Percentiles rank a stretch among this genome's conserved stretches.
Conservation (phyloP, 2,797 vertebrate genomes). For the Myripristis murdjan region DNA sequence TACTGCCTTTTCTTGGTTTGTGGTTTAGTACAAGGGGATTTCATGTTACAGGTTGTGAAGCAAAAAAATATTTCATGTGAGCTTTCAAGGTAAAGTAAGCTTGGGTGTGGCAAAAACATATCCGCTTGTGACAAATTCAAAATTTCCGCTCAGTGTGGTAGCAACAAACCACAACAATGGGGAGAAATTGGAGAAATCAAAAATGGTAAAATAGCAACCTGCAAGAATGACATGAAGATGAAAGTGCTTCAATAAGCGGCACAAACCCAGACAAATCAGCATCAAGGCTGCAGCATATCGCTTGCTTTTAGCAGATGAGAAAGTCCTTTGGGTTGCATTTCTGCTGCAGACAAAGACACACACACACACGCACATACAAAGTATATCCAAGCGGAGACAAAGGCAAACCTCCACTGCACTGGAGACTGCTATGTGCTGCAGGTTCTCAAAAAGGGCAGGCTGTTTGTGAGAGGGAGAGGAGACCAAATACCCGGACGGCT, state of each 20-base stretch:
- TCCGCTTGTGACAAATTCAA: slow-evolving; percentile 58
- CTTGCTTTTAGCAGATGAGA: slow-evolving; percentile 48
- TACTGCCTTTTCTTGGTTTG: slow-evolving; percentile 63
- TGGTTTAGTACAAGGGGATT: slow-evolving; percentile 64
- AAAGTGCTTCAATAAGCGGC: slow-evolving; percentile 39
- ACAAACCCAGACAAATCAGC: slow-evolving; percentile 42
- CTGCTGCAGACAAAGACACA: slow-evolving; percentile 72
- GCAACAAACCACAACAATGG: slow-evolving; percentile 49
- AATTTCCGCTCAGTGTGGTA: slow-evolving; percentile 74
- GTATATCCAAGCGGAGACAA: slow-evolving; percentile 56
- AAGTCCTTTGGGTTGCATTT: slow-evolving; percentile 65
- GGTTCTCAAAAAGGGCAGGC: slow-evolving; percentile 64
- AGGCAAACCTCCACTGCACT: slow-evolving; percentile 58
- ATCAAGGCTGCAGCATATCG: slow-evolving; percentile 33
- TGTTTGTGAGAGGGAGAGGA: slow-evolving; percentile 54
- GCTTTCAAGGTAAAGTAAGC: slow-evolving; percentile 63
- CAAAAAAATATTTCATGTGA: slow-evolving; percentile 37
- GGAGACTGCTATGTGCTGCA: slow-evolving; percentile 50
- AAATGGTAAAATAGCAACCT: slow-evolving; percentile 37
- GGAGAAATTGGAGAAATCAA: slow-evolving; percentile 51
- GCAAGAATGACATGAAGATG: slow-evolving; percentile 12
- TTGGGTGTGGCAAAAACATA: slow-evolving; percentile 80
- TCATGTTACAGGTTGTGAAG: slow-evolving; percentile 42
- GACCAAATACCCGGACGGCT: slow-evolving; percentile 74
- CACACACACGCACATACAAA: slow-evolving; percentile 41